phyloP scores from a whole-genome alignment of 2,113 vertebrate species.

The Ameiurus melas region DNA sequence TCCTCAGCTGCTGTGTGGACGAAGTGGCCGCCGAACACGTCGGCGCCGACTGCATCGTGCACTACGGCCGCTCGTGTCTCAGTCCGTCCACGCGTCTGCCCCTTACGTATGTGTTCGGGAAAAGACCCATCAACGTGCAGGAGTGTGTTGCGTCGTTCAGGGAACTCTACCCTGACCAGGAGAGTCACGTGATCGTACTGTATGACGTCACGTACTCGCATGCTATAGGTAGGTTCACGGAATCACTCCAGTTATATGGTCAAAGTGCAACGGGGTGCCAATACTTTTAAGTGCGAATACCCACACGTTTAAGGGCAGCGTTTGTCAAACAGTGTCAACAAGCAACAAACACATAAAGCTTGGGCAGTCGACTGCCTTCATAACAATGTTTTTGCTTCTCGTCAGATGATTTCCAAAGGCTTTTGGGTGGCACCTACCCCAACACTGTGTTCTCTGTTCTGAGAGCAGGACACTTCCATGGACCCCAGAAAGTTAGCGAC shows the following conservation, averaged over 20 bases:
- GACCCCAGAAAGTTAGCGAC: not conserved
- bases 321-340: not conserved
- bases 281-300: not conserved
- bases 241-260: not conserved
- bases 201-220: slow-evolving; percentile 79
- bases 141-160: slow-evolving; percentile 76
- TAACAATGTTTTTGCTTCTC: not conserved
- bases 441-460: slow-evolving; percentile 77
- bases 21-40: slow-evolving; percentile 89
- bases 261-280: not conserved
- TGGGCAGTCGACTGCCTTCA: not conserved
- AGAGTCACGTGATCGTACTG: slow-evolving; percentile 76
- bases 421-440: slow-evolving; percentile 71
- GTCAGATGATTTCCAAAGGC: slow-evolving; percentile 70
- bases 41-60: slow-evolving; percentile 81
- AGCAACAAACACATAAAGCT: not conserved
- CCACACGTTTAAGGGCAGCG: not conserved
- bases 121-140: slow-evolving; percentile 69
- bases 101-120: slow-evolving; percentile 82
- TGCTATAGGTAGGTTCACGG: slow-evolving; percentile 60
- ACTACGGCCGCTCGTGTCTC: slow-evolving; percentile 88
- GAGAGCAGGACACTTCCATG: slow-evolving; percentile 57
- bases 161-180: slow-evolving; percentile 74
- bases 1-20: slow-evolving; percentile 90
- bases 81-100: slow-evolving; percentile 83